These are phyloP conservation scores for Paradoxurus hermaphroditus DNA, from an alignment of 2,113 vertebrate species.

Conservation along the genomic window DNA sequence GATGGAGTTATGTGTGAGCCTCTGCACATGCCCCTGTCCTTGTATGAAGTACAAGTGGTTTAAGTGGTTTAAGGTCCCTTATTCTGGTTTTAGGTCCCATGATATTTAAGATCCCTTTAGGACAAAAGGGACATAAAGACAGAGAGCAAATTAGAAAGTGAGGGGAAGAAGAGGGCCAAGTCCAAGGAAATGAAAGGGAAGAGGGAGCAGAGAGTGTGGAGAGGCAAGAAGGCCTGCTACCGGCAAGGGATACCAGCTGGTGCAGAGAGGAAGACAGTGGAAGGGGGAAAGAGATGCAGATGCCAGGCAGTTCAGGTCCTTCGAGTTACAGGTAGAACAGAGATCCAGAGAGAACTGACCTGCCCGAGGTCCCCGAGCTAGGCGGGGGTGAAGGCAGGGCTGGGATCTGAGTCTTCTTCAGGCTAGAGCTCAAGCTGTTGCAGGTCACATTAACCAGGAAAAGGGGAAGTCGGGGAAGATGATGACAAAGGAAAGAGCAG, in stretches of 20 bases:
- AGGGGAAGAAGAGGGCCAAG: background rate
- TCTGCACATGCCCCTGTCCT: background rate
- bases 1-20: accelerated
- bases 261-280: background rate
- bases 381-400: background rate
- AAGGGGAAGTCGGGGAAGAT: too few species aligned
- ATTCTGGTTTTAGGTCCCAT: background rate
- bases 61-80: background rate
- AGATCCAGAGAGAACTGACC: background rate
- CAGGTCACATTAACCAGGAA: background rate
- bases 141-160: background rate
- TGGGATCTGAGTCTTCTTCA: background rate
- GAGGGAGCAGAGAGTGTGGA: too few species aligned
- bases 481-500: background rate
- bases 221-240: too few species aligned
- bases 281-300: background rate
- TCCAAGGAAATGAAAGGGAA: background rate
- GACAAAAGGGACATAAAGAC: background rate
- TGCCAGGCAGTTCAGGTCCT: background rate
- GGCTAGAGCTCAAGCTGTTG: background rate
- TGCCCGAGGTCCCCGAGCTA: background rate
- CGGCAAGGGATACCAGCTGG: background rate
- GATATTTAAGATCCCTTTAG: background rate
- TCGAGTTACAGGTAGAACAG: background rate
- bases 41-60: background rate